These are phyloP conservation scores for Salvelinus namaycush DNA, from an alignment of 2,113 vertebrate genomes.

Conservation along the genomic window DNA sequence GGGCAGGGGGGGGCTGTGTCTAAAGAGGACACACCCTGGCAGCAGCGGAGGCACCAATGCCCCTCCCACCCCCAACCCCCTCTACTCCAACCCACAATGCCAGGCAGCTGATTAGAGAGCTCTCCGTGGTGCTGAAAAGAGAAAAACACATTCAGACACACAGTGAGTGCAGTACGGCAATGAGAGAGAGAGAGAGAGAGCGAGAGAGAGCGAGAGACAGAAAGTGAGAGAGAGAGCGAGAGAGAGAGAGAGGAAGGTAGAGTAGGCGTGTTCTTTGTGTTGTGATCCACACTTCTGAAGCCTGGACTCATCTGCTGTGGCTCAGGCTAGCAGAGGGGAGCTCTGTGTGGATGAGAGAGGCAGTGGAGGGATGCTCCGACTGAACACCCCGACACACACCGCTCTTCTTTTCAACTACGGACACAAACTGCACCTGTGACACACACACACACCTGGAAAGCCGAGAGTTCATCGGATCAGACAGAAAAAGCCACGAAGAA, in stretches of 20 bases:
- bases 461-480: too few relatives aligned
- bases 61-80: slow-evolving; percentile 51
- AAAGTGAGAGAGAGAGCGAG: slow-evolving; percentile 7
- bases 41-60: slow-evolving; percentile 53
- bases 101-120: slow-evolving; percentile 50
- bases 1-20: slow-evolving; percentile 65
- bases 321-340: slow-evolving; percentile 51
- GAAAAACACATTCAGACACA: slow-evolving; percentile 51
- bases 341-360: slow-evolving; percentile 29
- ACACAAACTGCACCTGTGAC: slow-evolving; percentile 31
- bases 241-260: slow-evolving; percentile 44
- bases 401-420: slow-evolving; percentile 29
- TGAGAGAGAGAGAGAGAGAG: slow-evolving; percentile 2
- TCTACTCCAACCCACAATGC: slow-evolving; percentile 12
- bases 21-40: slow-evolving; percentile 78
- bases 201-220: slow-evolving; percentile 13
- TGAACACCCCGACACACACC: slow-evolving; percentile 9
- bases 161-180: slow-evolving; percentile 34
- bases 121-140: slow-evolving; percentile 78
- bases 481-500: too few relatives aligned
- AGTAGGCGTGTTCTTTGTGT: slow-evolving; percentile 76
- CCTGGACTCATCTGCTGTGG: slow-evolving; percentile 72
- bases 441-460: slow-evolving; percentile 10
- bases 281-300: slow-evolving; percentile 69
- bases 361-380: too few relatives aligned